Evolutionary conservation across 1,140 invertebrate genomes (phyloP), one percentile per base, ranked within the genome.

Genomic region (Gryllus bimaculatus): DNA sequence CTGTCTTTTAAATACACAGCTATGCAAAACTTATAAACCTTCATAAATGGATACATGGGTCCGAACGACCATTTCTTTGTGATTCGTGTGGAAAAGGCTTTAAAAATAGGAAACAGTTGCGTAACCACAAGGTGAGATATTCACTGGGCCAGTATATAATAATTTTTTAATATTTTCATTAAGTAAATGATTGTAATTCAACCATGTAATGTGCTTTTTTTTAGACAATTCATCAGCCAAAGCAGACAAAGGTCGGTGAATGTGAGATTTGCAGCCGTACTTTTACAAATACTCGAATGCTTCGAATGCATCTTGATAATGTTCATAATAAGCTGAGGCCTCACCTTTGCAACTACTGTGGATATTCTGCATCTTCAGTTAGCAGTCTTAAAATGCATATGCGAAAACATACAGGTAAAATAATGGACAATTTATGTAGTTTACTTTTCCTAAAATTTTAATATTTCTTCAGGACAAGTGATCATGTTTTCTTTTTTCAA

Each of bases 71-170:
- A 10, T 93, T 89, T 83, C 85, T 89, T 8, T 93, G 92, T 85
- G 87, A 91, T 80, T 84, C 87, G 47, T 95, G 93, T 84, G 88
- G 88, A n/a, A 94, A 94, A 84, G 87, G 88, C 6, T 95, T 94
- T 84, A 93, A 94, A 84, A 94, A 92, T 83, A 87, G 87, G 12
- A 93, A 92, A 84, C 93, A 94, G 82, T 85, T 94, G 76, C 86
- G 90, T 47, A 92, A 92, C 81, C 91, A 92, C 82, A 88, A 88
- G 13, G 82, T 88, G 8, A 86, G 26, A 8, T 26, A 18, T 8
- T 76, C 5, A 39, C 10, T 15, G 47, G 39, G 47, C 18, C 47
- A 20, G 0, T 20, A n/a, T 66, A 66, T 13, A 66, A 66, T 18
- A 66, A 66, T 13, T 13, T 66, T 18, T 66, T 66, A 66, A 3